Conservation (phyloP, 2,888 invertebrate species). For the Theristus sp. region DNA sequence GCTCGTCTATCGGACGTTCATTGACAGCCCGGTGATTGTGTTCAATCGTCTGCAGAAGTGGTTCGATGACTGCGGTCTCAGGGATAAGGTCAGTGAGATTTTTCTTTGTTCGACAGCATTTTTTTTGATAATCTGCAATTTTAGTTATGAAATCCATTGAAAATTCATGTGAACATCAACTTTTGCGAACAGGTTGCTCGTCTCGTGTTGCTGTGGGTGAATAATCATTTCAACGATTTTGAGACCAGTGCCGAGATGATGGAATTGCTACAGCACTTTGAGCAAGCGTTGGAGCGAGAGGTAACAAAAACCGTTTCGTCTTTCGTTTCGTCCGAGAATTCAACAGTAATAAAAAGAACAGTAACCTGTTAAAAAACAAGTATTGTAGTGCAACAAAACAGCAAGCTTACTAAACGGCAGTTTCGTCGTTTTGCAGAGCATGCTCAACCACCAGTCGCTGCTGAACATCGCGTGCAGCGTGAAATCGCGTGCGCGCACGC, state of each 20-base stretch:
- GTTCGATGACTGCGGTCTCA: constrained; percentile 54
- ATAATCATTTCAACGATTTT: constrained; percentile 93
- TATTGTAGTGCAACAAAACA: too few relatives aligned
- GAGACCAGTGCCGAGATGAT: constrained; percentile 89
- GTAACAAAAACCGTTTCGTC: too few relatives aligned
- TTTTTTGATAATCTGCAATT: neutral
- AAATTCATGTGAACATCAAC: neutral
- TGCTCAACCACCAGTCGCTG: constrained; percentile 53
- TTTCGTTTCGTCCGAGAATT: too few relatives aligned
- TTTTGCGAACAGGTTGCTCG: constrained; percentile 53
- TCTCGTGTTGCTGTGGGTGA: constrained; percentile 91
- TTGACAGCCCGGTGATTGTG: constrained; percentile 62
- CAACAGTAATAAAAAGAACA: too few relatives aligned
- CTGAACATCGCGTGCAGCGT: constrained; percentile 91
- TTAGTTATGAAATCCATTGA: neutral
- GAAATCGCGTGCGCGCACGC: constrained; percentile 74
- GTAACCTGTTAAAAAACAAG: too few relatives aligned
- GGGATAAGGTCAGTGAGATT: constrained; percentile 28
- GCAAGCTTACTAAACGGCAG: too few relatives aligned
- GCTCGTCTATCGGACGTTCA: constrained; percentile 84
- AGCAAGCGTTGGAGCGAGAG: constrained; percentile 55
- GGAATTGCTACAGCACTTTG: constrained; percentile 78
- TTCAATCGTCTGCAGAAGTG: constrained; percentile 68
- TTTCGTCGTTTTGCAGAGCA: constrained; percentile 37
- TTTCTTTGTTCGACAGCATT: neutral